A percentile compares a stretch with the other conserved stretches of the same genome.
These are phyloP conservation scores for Sakesphorus luctuosus DNA, from an alignment of 2,113 vertebrate genomes.

Conservation along the genomic window DNA sequence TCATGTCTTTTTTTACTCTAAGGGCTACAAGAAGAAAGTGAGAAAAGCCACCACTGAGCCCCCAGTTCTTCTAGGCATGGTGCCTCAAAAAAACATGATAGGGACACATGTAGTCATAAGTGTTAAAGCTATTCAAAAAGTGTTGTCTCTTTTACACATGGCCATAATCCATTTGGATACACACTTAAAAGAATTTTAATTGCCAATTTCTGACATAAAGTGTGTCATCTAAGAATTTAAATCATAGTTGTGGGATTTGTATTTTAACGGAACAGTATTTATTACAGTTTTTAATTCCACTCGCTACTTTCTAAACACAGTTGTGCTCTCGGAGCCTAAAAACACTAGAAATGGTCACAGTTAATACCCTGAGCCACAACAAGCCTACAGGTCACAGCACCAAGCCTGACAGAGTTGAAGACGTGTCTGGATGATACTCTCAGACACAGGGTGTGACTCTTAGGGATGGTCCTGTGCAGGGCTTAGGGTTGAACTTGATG, in stretches of 20 bases:
- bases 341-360: not conserved
- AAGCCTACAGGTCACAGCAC: not conserved
- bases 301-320: not conserved
- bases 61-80: not conserved
- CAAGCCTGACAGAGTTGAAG: not conserved
- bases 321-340: not conserved
- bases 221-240: not conserved
- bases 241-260: not conserved
- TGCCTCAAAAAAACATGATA: not conserved
- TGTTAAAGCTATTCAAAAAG: not conserved
- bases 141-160: not conserved
- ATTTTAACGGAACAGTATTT: not conserved
- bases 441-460: not conserved
- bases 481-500: not conserved
- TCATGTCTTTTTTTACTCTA: not conserved
- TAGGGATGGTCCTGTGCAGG: not conserved
- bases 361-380: not conserved
- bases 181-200: not conserved
- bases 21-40: not conserved
- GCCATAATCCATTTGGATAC: not conserved
- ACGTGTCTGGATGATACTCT: not conserved
- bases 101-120: not conserved
- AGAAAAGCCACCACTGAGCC: not conserved
- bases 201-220: not conserved
- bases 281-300: not conserved